Evolutionary conservation across 2,888 invertebrate genomes (phyloP), one percentile per base, ranked within the genome.

Genomic region (Halocaridina rubra): DNA sequence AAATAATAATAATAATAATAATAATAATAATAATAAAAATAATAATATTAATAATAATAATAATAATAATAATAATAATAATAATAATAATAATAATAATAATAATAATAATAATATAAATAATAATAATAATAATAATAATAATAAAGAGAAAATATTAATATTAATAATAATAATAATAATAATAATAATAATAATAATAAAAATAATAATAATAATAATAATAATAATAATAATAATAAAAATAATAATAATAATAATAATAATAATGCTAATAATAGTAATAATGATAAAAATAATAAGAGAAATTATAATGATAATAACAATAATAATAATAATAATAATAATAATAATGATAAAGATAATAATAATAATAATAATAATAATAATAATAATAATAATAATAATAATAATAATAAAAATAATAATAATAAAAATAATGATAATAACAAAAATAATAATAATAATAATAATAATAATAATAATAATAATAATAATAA

Each of bases 61-160:
- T 61, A 61, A 61, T 61, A 61, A 61, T 61, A 61, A 61, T 61
- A 61, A 61, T 61, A 61, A 61, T 61, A 61, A 61, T 61, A 61
- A 61, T 61, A 61, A 61, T 10, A 61, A 61, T 61, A 61, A 61
- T 8, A 61, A 61, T 61, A 61, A 61, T 61, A 61, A 61, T 61
- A 61, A n/a, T 22, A 61, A 61, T 61, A 61, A 61, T 61, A 61
- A 61, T 10, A 61, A 61, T 61, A 61, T 10, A 10, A 61, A 61
- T 61, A 61, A 61, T 61, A 61, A 61, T 61, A 61, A 61, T 61
- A 61, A 61, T 61, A 61, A 61, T 61, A 22, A 61, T 61, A 61
- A 61, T 61, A 61, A 61, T 61, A 61, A 61, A 8, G 13, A 39
- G 7, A 39, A 8, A 8, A 39, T 39, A 39, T 8, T 39, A 39